Percentiles rank a stretch among this genome's conserved stretches.
Conservation (phyloP, 1,140 invertebrate species). For the Brachionus sp. region DNA sequence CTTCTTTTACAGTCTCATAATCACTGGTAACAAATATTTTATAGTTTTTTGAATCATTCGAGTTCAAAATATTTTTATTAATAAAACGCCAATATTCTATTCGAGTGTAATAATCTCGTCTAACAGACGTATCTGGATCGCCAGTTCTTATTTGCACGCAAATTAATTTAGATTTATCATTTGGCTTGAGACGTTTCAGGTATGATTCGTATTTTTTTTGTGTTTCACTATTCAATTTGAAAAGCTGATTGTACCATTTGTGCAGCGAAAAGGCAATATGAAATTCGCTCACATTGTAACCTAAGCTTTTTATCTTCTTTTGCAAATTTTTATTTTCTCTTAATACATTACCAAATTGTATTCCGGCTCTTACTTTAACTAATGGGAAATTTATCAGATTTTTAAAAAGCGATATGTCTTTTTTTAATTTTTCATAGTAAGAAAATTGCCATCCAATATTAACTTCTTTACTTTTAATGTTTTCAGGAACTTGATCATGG, state of each 20-base stretch:
- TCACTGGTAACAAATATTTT: conserved; percentile 22
- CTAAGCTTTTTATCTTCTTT: not conserved
- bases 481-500: not conserved
- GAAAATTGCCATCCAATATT: not conserved
- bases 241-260: conserved; percentile 25
- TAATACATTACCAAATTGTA: not conserved
- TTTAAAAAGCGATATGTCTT: not conserved
- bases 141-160: conserved; percentile 18
- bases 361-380: not conserved
- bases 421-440: not conserved
- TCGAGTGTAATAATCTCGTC: not conserved
- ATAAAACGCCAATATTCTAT: not conserved
- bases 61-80: not conserved
- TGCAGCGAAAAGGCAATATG: not conserved
- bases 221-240: not conserved
- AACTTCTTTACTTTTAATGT: not conserved
- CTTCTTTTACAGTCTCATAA: not conserved
- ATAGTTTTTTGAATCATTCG: not conserved
- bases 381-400: not conserved
- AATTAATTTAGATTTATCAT: not conserved
- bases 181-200: not conserved
- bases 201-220: not conserved
- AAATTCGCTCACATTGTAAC: not conserved
- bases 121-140: not conserved
- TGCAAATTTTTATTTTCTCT: not conserved